phyloP scores from a whole-genome alignment of 2,113 vertebrate genomes.

The Psettodes erumei region DNA sequence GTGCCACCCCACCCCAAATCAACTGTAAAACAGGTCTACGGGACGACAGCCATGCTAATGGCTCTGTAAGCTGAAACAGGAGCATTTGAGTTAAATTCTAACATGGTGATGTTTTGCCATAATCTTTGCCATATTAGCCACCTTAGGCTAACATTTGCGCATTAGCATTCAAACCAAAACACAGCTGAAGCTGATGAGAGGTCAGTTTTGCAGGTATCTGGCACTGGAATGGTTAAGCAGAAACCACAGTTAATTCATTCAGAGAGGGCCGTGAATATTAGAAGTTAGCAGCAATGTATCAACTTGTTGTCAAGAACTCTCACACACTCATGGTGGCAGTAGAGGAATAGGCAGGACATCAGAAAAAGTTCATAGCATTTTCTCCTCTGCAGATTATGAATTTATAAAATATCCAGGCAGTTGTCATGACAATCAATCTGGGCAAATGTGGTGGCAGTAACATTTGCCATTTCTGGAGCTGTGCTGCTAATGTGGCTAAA shows the following conservation, averaged over 20 bases:
- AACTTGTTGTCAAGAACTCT: neutral
- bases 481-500: neutral
- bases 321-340: neutral
- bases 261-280: neutral
- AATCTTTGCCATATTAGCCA: too few relatives aligned
- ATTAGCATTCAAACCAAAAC: too few relatives aligned
- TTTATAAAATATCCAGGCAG: neutral
- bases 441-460: neutral
- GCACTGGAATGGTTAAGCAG: too few relatives aligned
- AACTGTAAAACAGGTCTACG: too few relatives aligned
- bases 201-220: neutral
- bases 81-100: neutral
- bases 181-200: too few relatives aligned
- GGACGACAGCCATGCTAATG: neutral
- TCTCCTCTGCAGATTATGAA: neutral
- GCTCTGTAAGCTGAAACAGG: neutral
- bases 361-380: neutral
- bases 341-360: neutral
- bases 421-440: constrained; percentile 1
- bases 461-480: too few relatives aligned
- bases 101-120: neutral
- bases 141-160: too few relatives aligned
- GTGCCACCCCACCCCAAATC: neutral
- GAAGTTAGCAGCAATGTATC: neutral
- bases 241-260: neutral